These are phyloP conservation scores for Psophia crepitans DNA, from an alignment of 2,113 vertebrate species.

Conservation along the genomic window DNA sequence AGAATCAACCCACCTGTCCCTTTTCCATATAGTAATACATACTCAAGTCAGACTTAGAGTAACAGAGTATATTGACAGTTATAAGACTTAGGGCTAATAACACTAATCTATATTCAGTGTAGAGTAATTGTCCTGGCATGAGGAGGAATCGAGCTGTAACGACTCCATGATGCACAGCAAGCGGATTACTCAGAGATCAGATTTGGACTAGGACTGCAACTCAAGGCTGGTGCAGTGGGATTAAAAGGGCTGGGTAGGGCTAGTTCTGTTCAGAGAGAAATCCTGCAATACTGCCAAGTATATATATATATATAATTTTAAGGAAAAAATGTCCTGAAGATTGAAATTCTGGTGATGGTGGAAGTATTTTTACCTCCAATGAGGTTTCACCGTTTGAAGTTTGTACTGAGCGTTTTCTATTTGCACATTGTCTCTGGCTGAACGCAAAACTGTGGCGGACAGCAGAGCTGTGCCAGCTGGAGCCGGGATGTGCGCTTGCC, in stretches of 20 bases:
- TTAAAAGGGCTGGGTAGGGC: background rate
- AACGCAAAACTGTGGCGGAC: rapidly evolving
- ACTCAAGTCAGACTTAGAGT: background rate
- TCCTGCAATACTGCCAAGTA: too few species aligned
- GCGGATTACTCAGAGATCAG: background rate
- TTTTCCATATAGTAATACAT: background rate
- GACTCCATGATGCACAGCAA: rapidly evolving
- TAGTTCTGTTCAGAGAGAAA: background rate
- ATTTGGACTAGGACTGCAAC: background rate
- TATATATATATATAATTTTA: rapidly evolving
- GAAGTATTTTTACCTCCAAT: background rate
- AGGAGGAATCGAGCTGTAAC: background rate
- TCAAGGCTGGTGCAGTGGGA: too few species aligned
- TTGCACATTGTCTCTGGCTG: rapidly evolving
- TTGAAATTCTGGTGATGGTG: background rate
- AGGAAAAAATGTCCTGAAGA: background rate
- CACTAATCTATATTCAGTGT: background rate
- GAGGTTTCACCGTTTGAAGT: background rate
- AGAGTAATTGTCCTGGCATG: background rate
- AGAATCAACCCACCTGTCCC: rapidly evolving
- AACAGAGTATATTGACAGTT: background rate
- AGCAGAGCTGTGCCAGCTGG: rapidly evolving
- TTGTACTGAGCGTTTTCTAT: background rate
- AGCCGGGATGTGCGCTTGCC: rapidly evolving
- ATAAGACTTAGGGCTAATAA: background rate